Evolutionary conservation across 92 coral and sea anemone species (phyloP), one percentile per base, ranked within the genome.

Genomic region (Heliopora coerulea): DNA sequence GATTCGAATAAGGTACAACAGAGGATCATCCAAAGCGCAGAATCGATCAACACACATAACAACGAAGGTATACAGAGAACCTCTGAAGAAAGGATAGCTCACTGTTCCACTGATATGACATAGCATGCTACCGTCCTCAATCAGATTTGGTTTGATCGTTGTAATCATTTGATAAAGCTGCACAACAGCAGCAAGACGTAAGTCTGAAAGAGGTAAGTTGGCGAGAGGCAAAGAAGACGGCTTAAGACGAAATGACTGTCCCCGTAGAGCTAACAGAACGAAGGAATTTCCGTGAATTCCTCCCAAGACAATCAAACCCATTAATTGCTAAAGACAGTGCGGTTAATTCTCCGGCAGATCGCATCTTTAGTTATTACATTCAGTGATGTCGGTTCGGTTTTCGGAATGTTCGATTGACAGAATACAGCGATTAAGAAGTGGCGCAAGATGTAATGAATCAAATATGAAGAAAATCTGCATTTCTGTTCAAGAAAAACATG

Each of bases 41-140:
- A 61, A 81, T 9, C 85, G 72, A 18, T 81, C 85, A 8, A 81
- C 18, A 32, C 85, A 73, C 37, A 81, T 60, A 75, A 72, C 74
- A 9, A 81, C 81, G 33, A 74, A 31, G 1, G 85, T 61, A 0
- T 61, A 70, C 6, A 81, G 58, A 14, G 85, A 81, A 44, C 62
- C 73, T 3, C 73, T 46, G 49, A 73, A 81, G 18, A 81, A 30
- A 1, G 63, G 57, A 28, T 81, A 81, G 9, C 75, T 73, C 18
- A 73, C 9, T 8, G 73, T 24, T 1, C 85, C 85, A 6, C 74
- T 80, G n/a, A 73, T 8, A 10, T 24, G 52, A 59, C 85, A 81
- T 8, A 74, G 15, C 5, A 30, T 3, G n/a, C n/a, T n/a, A n/a
- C n/a, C n/a, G n/a, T n/a, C n/a, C n/a, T n/a, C n/a, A n/a, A n/a